A percentile compares a stretch with the other conserved stretches of the same genome.
Conservation (phyloP, 2,888 invertebrate species). For the Phrixothrix hirtus region DNA sequence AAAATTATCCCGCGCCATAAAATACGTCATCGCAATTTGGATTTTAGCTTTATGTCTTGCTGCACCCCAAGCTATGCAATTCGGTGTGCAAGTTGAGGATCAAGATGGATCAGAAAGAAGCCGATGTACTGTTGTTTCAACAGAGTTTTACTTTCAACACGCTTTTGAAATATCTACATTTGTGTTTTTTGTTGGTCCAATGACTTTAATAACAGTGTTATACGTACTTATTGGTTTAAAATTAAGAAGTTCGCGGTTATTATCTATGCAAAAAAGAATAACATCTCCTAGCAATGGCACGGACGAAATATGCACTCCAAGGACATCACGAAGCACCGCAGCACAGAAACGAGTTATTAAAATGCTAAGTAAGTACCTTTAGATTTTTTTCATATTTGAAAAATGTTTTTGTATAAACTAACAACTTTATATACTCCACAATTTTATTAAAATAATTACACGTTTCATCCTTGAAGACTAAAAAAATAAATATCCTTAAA, state of each 20-base stretch:
- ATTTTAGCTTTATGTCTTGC: conserved; percentile 73
- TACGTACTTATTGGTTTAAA: conserved; percentile 78
- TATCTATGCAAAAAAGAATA: conserved; percentile 16
- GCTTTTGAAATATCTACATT: conserved; percentile 80
- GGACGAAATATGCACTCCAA: conserved; percentile 19
- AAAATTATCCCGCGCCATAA: conserved; percentile 80
- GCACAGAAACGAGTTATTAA: conserved; percentile 67
- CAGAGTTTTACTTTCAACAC: conserved; percentile 62
- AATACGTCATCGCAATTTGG: conserved; percentile 83
- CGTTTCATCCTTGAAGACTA: too few species aligned
- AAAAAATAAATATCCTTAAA: too few species aligned
- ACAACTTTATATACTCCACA: too few species aligned
- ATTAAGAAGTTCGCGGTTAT: conserved; percentile 63
- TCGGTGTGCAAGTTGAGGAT: conserved; percentile 52
- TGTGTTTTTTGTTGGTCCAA: conserved; percentile 83
- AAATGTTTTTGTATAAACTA: too few species aligned
- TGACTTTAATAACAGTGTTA: conserved; percentile 82
- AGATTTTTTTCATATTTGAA: too few species aligned
- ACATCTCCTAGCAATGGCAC: conserved; percentile 1
- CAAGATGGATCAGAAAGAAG: conserved; percentile 47
- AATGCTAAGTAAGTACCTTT: conserved; percentile 75
- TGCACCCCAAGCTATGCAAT: conserved; percentile 68
- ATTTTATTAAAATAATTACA: too few species aligned
- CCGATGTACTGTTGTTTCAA: conserved; percentile 59
- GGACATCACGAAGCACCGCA: conserved; percentile 41